Evolutionary conservation across 2,113 vertebrate genomes (phyloP).

Genomic region (Actenoides lindsayi): DNA sequence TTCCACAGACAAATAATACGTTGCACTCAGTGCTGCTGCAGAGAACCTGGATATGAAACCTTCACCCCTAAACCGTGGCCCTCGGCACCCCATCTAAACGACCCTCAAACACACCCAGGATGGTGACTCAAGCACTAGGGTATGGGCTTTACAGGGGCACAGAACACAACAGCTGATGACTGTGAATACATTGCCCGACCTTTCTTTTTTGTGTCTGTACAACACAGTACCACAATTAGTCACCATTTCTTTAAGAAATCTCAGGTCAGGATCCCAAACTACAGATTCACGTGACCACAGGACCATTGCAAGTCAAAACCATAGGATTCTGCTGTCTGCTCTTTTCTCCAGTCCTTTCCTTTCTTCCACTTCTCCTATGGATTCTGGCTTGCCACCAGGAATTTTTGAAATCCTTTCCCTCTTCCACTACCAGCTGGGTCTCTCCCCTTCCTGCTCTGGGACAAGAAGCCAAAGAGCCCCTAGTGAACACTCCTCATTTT

Average conservation of each 20-base stretch:
- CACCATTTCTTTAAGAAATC: not conserved
- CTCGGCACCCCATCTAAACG: no score
- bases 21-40: not conserved
- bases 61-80: no score
- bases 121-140: not conserved
- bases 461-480: not conserved
- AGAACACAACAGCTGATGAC: not conserved
- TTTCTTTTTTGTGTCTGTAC: not conserved
- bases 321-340: not conserved
- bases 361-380: not conserved
- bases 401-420: not conserved
- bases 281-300: not conserved
- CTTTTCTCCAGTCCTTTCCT: not conserved
- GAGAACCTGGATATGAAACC: not conserved
- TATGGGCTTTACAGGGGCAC: not conserved
- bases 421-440: not conserved
- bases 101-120: no score
- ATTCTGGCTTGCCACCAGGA: not conserved
- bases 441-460: not conserved
- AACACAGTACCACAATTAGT: not conserved
- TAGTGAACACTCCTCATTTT: accelerated
- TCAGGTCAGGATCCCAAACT: not conserved
- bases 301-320: not conserved
- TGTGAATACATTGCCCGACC: not conserved
- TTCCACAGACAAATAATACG: not conserved